Percentiles rank a stretch among this genome's conserved stretches.
Evolutionary conservation across 2,888 invertebrate genomes (phyloP).

Genomic region (Cheilosia variabilis): DNA sequence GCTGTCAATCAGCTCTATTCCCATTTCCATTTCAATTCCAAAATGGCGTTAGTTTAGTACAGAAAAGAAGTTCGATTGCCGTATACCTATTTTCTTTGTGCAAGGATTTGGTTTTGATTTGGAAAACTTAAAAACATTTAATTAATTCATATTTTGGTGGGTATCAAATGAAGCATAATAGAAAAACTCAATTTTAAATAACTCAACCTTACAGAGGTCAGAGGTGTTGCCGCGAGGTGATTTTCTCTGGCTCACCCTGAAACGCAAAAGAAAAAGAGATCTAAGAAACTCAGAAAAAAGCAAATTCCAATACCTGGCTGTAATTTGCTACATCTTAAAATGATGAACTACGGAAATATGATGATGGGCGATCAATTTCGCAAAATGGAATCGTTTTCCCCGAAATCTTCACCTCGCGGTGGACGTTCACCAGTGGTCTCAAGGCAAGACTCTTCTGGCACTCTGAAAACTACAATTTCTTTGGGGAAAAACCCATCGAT

Average conservation of each 20-base stretch:
- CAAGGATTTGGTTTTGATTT: constrained; percentile 54
- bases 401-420: constrained; percentile 97
- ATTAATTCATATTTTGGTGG: constrained; percentile 18
- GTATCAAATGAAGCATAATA: background rate
- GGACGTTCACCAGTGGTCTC: constrained; percentile 97
- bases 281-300: background rate
- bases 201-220: background rate
- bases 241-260: constrained; percentile 64
- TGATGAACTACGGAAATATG: constrained; percentile 85
- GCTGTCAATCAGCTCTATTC: constrained; percentile 42
- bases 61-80: constrained; percentile 40
- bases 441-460: constrained; percentile 98
- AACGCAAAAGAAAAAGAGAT: constrained; percentile 64
- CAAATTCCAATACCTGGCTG: background rate
- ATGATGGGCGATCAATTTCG: constrained; percentile 97
- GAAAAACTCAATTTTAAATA: background rate
- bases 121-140: constrained; percentile 29
- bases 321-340: constrained; percentile 75
- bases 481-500: constrained; percentile 98
- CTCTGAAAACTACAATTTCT: constrained; percentile 98
- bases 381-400: constrained; percentile 97
- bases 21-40: constrained; percentile 64
- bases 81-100: constrained; percentile 39
- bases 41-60: constrained; percentile 76
- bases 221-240: constrained; percentile 36